Base-by-base conservation (phyloP, 23 tunicate species). In the Trididemnum clinides region DNA sequence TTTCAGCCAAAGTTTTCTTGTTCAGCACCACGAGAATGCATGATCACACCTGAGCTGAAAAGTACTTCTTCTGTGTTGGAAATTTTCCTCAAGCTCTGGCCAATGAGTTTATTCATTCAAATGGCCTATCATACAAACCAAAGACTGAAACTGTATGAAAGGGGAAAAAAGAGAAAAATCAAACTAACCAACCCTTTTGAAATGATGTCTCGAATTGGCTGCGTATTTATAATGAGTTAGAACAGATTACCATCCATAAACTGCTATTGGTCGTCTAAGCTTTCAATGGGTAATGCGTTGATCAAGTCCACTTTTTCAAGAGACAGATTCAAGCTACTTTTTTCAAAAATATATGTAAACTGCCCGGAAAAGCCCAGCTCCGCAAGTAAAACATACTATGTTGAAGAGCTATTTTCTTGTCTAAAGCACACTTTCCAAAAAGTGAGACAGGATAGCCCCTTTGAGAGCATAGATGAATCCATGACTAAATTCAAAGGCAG, bases 81-180 rank as follows among this genome's bases (percentile, higher is more conserved):
- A 29, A 66, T 66, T 66, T 66, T 66, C 37, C 75, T 66, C 75
- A 66, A 66, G 75, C 75, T 66, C 75, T 32, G 75, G 75, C 75
- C 75, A 66, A 66, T 66, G 75, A 73, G 80, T 73, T 69, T 73
- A 39, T 73, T 73, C 31, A 73, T 73, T 39, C 80, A 73, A 37
- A 73, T 73, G 57, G 80, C 57, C 22, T 37, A 37, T n/a, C 31
- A 39, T 18, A 73, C 80, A 10, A 73, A 73, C 80, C 30, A 73
- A 36, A 73, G 80, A 73, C 28, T 73, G 57, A 39, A 37, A 37
- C 28, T 73, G 54, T 38, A 20, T 73, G 57, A 73, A 73, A 73
- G 31, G 57, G 3, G 25, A 73, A 73, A 73, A 39, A 73, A 36
- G 57, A 37, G 57, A 39, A 73, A 37, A n/a, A 73, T 73, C 80